These are phyloP conservation scores for Aleadryas rufinucha DNA, from an alignment of 2,113 vertebrate genomes.

Conservation along the genomic window DNA sequence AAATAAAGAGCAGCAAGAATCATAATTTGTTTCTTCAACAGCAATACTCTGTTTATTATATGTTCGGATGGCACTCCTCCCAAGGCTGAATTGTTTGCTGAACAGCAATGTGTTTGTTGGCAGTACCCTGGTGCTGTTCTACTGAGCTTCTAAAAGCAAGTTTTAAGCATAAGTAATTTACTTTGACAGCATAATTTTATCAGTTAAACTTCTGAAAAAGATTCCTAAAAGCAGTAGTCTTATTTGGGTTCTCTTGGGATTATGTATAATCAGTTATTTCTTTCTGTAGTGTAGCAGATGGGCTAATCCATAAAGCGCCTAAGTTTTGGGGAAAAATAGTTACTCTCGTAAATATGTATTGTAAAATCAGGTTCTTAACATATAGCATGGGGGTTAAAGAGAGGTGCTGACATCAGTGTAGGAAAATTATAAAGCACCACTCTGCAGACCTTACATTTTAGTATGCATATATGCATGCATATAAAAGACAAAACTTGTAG, in stretches of 20 bases:
- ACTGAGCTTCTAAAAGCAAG: not conserved
- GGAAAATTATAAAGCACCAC: not conserved
- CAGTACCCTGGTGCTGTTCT: not conserved
- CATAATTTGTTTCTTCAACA: not conserved
- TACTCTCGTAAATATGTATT: not conserved
- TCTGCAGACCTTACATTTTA: not conserved
- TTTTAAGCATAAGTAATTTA: not conserved
- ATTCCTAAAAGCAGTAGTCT: not conserved
- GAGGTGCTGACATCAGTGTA: not conserved
- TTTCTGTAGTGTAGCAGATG: not conserved
- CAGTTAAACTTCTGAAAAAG: not conserved
- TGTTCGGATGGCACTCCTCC: accelerated
- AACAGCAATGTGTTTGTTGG: not conserved
- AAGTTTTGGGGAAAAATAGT: not conserved
- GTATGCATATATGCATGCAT: not conserved
- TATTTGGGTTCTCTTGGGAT: not conserved
- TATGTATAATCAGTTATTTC: not conserved
- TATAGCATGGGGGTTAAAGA: not conserved
- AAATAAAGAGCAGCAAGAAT: not conserved
- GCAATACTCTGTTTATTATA: not conserved
- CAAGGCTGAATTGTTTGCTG: not conserved
- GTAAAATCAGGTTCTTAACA: not conserved
- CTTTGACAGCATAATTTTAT: not conserved
- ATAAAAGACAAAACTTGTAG: not conserved
- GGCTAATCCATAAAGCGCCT: not conserved